Base-by-base conservation (phyloP, 2,888 invertebrate species). In the Urechis unicinctus region DNA sequence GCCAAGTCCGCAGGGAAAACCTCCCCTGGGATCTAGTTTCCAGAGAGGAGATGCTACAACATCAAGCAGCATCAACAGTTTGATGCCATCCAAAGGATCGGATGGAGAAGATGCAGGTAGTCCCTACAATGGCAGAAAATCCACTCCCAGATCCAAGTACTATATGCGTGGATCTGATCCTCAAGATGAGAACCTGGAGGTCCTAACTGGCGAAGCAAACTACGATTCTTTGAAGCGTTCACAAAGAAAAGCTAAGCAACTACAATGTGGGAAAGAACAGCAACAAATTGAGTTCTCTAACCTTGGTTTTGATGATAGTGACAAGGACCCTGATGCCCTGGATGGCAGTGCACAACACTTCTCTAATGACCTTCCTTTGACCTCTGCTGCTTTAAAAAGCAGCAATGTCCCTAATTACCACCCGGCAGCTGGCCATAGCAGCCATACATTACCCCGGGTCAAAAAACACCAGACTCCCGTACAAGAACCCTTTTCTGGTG, bases 271-370 rank as follows among this genome's bases (percentile, higher is more conserved):
- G 28, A 22, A 48, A 21, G 48, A 22, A 21, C 9, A 9, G 48
- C 5, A 48, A 28, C 25, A 22, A 25, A 6, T 57, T 1, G 49
- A 53, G 26, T 60, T 60, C 45, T 30, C 58, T 17, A 60, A 60
- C 31, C 53, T 56, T 5, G 60, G 60, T 26, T 60, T 60, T 44
- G 60, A 60, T 29, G 60, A 60, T 22, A 26, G 42, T 17, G 52
- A 52, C 4, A 13, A 22, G 5, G 52, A 52, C 44, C 69, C 67
- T 24, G 50, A 41, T 47, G 13, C 21, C 1, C 29, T 42, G 25
- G 45, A 17, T 6, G 25, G 41, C 31, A 31, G 26, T 42, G 41
- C 46, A n/a, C n/a, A n/a, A n/a, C n/a, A n/a, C n/a, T n/a, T n/a
- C n/a, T n/a, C n/a, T n/a, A n/a, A n/a, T n/a, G n/a, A n/a, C n/a